Evolutionary conservation across 2,888 invertebrate species (phyloP).

Genomic region (Ennomos erosarius): DNA sequence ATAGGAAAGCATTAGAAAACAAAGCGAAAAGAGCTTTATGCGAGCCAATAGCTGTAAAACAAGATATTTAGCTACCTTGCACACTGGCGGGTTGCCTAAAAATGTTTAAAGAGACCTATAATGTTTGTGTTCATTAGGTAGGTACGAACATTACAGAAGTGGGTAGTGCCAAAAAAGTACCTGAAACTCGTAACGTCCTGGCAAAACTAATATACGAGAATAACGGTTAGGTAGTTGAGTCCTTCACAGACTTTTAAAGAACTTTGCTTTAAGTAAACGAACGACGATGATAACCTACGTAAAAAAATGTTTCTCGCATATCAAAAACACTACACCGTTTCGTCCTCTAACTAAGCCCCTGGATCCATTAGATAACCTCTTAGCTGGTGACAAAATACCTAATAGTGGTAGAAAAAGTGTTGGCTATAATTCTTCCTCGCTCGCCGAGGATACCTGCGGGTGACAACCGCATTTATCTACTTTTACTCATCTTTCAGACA

Average conservation of each 20-base stretch:
- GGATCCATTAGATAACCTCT: slow-evolving; percentile 36
- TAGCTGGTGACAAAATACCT: slow-evolving; percentile 38
- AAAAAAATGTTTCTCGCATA: not conserved
- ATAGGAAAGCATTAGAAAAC: slow-evolving; percentile 13
- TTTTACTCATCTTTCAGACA: slow-evolving; percentile 16
- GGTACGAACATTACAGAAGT: too few relatives aligned
- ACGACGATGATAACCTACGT: too few relatives aligned
- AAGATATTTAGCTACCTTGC: slow-evolving; percentile 10
- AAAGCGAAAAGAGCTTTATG: slow-evolving; percentile 22
- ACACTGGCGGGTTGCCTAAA: not conserved
- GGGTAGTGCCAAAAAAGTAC: too few relatives aligned
- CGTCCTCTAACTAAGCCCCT: slow-evolving; percentile 24
- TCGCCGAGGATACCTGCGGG: slow-evolving; percentile 27
- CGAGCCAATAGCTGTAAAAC: slow-evolving; percentile 21
- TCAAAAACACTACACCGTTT: slow-evolving; percentile 8
- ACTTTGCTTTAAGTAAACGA: too few relatives aligned
- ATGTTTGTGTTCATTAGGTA: too few relatives aligned
- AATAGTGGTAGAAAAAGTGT: slow-evolving; percentile 38
- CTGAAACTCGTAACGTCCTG: too few relatives aligned
- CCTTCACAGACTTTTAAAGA: too few relatives aligned
- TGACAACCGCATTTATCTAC: slow-evolving; percentile 30
- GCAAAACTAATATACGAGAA: too few relatives aligned
- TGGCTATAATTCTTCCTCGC: slow-evolving; percentile 29
- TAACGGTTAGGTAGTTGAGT: too few relatives aligned
- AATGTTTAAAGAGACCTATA: not conserved